A percentile compares a stretch with the other conserved stretches of the same genome.
Evolutionary conservation across 2,797 vertebrate species (phyloP).

Genomic region (Rhynchotus rufescens): DNA sequence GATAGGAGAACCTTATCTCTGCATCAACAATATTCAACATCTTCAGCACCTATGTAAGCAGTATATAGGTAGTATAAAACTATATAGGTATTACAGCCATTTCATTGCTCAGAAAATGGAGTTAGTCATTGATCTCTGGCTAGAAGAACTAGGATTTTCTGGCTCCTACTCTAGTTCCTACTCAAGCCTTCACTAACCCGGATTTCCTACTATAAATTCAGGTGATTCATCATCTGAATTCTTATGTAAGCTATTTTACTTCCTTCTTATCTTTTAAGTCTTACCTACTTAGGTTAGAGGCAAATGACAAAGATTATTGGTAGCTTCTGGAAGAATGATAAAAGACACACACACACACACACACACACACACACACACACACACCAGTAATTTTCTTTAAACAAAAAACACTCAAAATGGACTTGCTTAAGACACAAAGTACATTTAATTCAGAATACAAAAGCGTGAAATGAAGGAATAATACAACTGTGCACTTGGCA

Average conservation of each 20-base stretch:
- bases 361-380: too few species aligned
- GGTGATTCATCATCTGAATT: conserved; percentile 12
- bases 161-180: not conserved
- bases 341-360: not conserved
- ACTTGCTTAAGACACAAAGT: conserved; percentile 18
- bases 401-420: not conserved
- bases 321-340: not conserved
- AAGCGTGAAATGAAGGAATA: conserved; percentile 33
- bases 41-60: not conserved
- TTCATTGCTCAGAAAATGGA: not conserved
- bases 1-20: not conserved
- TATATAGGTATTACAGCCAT: not conserved
- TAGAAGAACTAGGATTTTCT: conserved; percentile 14
- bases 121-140: not conserved
- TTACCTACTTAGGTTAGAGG: not conserved
- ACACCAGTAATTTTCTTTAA: not conserved
- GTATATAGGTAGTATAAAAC: too few species aligned
- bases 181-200: not conserved
- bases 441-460: conserved; percentile 25
- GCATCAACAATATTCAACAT: not conserved
- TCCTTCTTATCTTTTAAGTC: conserved; percentile 12
- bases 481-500: conserved; percentile 31
- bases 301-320: conserved; percentile 24
- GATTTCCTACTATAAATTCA: conserved; percentile 3
- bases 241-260: not conserved